phyloP scores from a whole-genome alignment of 1,140 invertebrate genomes.

The Pemphigus obesinymphae region DNA sequence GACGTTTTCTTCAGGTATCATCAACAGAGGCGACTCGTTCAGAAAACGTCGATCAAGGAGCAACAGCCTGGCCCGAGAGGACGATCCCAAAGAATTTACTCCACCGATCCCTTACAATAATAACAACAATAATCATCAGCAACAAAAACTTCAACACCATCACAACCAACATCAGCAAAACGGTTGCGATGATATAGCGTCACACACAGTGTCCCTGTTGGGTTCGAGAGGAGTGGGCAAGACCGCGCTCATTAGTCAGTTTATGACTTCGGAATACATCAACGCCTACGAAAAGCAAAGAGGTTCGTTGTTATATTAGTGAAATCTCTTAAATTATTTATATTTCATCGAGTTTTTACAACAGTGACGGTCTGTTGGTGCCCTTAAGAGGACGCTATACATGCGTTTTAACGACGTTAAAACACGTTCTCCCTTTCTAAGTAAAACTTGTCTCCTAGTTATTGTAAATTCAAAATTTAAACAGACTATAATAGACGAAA shows the following conservation, averaged over 20 bases:
- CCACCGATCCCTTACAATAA: conserved; percentile 46
- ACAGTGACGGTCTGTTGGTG: no score
- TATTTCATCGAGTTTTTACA: not conserved
- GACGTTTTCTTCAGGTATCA: conserved; percentile 62
- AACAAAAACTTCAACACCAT: conserved; percentile 49
- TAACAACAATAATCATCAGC: not conserved
- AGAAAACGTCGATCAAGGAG: conserved; percentile 70
- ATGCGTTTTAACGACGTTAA: no score
- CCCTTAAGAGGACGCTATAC: no score
- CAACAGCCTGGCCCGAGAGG: conserved; percentile 63
- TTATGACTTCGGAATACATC: conserved; percentile 91
- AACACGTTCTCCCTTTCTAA: no score
- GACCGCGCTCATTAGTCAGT: conserved; percentile 83
- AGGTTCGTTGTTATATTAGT: conserved; percentile 43
- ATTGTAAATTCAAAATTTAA: no score
- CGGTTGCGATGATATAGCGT: conserved; percentile 53
- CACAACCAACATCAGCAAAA: conserved; percentile 45
- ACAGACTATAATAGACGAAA: no score
- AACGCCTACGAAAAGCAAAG: conserved; percentile 72
- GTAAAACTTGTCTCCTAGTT: no score
- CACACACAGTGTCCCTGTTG: conserved; percentile 73
- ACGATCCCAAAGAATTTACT: conserved; percentile 47
- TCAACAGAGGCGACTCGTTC: conserved; percentile 86
- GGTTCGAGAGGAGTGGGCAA: conserved; percentile 85
- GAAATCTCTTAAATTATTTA: not conserved